Conservation (phyloP, 2,888 invertebrate species). For the Poecilus cupreus region DNA sequence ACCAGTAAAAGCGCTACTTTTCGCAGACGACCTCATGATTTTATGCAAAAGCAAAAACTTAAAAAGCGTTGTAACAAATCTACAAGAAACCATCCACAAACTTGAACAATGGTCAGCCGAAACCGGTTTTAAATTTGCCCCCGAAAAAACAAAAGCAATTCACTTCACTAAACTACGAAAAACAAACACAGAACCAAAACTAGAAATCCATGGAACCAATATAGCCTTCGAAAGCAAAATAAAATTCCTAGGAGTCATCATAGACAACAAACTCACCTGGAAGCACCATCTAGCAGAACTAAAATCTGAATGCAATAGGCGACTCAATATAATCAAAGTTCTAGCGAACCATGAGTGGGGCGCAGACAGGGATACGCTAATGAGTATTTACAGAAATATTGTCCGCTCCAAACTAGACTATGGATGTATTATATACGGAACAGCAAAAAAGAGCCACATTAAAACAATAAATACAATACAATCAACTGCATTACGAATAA, state of each 20-base stretch:
- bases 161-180: not conserved
- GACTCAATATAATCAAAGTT: slow-evolving; percentile 17
- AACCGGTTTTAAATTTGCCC: slow-evolving; percentile 3
- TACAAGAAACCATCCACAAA: not conserved
- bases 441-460: not conserved
- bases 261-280: slow-evolving; percentile 4
- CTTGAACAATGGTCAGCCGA: not conserved
- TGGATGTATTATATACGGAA: not conserved
- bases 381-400: not conserved
- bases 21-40: not conserved
- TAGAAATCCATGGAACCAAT: not conserved
- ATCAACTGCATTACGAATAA: not conserved
- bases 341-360: too few relatives aligned
- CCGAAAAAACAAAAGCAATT: slow-evolving; percentile 31
- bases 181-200: not conserved
- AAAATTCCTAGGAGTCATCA: slow-evolving; percentile 3
- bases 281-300: not conserved
- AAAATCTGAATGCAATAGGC: slow-evolving; percentile 13
- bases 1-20: slow-evolving; percentile 4
- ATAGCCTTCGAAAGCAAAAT: not conserved
- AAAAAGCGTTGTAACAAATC: not conserved
- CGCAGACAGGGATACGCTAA: slow-evolving; percentile 5
- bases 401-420: slow-evolving; percentile 1
- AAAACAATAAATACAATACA: not conserved
- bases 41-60: not conserved